These are phyloP conservation scores for Metacarcinus magister DNA, from an alignment of 2,888 invertebrate species.

Conservation along the genomic window DNA sequence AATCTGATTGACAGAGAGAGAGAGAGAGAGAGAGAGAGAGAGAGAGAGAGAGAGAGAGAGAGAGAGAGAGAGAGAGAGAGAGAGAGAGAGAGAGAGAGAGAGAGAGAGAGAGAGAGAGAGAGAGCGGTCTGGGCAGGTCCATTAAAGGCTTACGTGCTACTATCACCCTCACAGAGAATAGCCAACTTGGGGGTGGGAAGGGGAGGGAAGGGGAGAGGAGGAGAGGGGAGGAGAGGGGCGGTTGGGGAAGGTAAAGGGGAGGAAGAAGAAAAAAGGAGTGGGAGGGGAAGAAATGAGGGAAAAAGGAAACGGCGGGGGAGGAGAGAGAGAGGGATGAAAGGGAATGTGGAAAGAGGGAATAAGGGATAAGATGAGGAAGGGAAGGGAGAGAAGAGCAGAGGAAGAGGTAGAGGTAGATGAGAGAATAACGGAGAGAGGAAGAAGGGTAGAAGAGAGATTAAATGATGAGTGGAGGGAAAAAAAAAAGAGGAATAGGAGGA, in stretches of 20 bases:
- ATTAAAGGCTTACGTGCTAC: background rate
- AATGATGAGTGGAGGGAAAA: background rate
- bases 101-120: no score
- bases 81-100: no score
- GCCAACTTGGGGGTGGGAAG: background rate
- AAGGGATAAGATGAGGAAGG: background rate
- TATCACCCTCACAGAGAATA: background rate
- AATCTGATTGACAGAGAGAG: background rate
- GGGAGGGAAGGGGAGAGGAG: background rate
- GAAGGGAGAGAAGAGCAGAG: background rate
- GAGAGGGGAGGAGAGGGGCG: background rate
- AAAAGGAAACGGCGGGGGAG: background rate
- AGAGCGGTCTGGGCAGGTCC: background rate
- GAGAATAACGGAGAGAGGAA: no score
- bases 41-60: background rate
- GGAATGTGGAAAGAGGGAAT: no score
- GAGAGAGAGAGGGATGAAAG: no score
- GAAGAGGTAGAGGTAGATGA: no score
- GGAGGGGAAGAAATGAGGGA: background rate
- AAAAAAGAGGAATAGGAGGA: no score
- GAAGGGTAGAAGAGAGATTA: no score
- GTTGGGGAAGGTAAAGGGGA: background rate
- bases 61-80: background rate
- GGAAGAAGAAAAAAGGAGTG: background rate
- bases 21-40: slow-evolving; percentile 2